These are phyloP conservation scores for Xyrichtys novacula DNA, from an alignment of 2,797 vertebrate species.

Conservation along the genomic window DNA sequence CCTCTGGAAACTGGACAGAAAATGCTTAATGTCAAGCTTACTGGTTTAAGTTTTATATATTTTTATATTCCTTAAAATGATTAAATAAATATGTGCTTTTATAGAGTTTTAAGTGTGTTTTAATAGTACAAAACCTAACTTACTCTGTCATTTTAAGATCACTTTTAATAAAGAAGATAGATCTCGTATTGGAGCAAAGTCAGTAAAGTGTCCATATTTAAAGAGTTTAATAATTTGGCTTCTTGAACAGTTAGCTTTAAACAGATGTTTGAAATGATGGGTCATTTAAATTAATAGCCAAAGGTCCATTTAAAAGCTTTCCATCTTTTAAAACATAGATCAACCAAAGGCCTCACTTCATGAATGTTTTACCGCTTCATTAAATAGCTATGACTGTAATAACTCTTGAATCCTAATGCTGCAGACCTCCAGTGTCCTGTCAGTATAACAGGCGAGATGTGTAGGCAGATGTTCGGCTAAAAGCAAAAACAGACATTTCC, in stretches of 20 bases:
- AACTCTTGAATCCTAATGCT: constrained; percentile 16
- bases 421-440: background rate
- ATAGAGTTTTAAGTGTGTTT: background rate
- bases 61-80: constrained; percentile 1
- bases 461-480: too few relatives aligned
- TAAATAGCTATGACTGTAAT: constrained; percentile 7
- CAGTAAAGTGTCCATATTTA: background rate
- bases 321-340: background rate
- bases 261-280: background rate
- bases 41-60: constrained; percentile 4
- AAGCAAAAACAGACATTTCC: constrained; percentile 1
- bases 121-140: background rate
- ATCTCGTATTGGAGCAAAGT: background rate
- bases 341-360: constrained; percentile 6
- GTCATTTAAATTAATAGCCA: background rate
- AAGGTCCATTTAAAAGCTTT: background rate
- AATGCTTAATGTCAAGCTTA: background rate
- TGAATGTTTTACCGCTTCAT: constrained; percentile 19
- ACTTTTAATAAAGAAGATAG: background rate
- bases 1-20: background rate
- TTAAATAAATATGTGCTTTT: constrained; percentile 7
- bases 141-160: background rate
- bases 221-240: background rate
- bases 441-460: too few relatives aligned
- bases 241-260: background rate